Evolutionary conservation across 2,113 vertebrate species (phyloP).

Genomic region (Dasyurus viverrinus): DNA sequence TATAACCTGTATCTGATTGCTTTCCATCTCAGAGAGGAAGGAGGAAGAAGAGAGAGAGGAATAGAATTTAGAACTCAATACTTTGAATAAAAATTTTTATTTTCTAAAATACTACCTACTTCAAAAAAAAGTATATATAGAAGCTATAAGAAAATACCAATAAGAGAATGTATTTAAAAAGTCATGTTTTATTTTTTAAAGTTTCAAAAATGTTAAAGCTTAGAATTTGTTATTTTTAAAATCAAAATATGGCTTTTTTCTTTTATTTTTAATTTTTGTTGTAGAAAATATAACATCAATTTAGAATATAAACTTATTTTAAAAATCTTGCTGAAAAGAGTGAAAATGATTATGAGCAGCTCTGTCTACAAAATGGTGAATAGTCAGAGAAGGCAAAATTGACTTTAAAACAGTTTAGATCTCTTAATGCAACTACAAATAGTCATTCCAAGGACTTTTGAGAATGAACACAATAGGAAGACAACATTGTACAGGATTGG

Average conservation of each 20-base stretch:
- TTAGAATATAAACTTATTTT: neutral
- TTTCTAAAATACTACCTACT: too few species aligned
- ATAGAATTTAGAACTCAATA: too few species aligned
- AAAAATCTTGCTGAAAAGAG: neutral
- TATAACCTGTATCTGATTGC: too few species aligned
- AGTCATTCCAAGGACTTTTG: neutral
- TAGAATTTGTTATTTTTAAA: neutral
- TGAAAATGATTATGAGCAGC: neutral
- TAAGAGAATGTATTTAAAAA: neutral
- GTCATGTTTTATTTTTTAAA: neutral
- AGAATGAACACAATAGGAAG: neutral
- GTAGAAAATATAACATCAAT: neutral
- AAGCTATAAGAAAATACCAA: neutral
- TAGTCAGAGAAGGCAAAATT: neutral
- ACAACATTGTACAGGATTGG: neutral
- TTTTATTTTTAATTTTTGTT: neutral
- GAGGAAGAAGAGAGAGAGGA: too few species aligned
- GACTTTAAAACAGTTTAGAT: neutral
- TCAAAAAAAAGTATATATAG: neutral
- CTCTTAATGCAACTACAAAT: neutral
- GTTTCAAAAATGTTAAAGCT: neutral
- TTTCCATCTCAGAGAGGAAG: too few species aligned
- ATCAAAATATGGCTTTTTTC: neutral
- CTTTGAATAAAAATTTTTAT: too few species aligned
- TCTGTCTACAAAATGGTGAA: neutral